Conservation (phyloP, 1,140 invertebrate species). For the Drosophila seguyi region DNA sequence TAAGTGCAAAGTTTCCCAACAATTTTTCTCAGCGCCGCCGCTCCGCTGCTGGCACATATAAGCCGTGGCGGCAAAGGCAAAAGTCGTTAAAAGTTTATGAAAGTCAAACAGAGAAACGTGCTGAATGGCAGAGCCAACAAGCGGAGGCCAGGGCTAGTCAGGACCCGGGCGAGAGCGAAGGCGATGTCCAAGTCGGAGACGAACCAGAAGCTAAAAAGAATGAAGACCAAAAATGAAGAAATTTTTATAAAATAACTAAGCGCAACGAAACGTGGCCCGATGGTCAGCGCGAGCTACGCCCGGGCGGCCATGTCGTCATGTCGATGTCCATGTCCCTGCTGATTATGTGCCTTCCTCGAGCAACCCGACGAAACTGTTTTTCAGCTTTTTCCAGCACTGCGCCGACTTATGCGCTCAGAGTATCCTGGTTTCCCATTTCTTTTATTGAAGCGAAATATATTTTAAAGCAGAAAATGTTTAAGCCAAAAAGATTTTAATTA, state of each 20-base stretch:
- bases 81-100: constrained; percentile 85
- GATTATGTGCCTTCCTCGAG: constrained; percentile 52
- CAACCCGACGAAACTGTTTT: constrained; percentile 11
- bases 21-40: constrained; percentile 39
- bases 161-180: constrained; percentile 2
- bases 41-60: constrained; percentile 62
- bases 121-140: constrained; percentile 43
- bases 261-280: constrained; percentile 77
- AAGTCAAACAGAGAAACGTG: constrained; percentile 82
- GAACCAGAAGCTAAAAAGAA: constrained; percentile 38
- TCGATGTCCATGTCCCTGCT: constrained; percentile 47
- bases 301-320: constrained; percentile 33
- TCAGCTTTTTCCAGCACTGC: constrained; percentile 27
- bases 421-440: no score
- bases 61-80: constrained; percentile 75
- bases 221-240: constrained; percentile 31
- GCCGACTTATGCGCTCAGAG: constrained; percentile 38
- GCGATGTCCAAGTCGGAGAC: constrained; percentile 8
- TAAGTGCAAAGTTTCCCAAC: constrained; percentile 76
- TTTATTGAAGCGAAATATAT: neutral
- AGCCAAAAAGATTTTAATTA: neutral
- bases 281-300: constrained; percentile 55
- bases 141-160: constrained; percentile 22
- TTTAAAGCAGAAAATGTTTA: neutral
- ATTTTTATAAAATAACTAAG: constrained; percentile 77